phyloP scores from a whole-genome alignment of 2,797 vertebrate genomes.

The Malacoraja senta region DNA sequence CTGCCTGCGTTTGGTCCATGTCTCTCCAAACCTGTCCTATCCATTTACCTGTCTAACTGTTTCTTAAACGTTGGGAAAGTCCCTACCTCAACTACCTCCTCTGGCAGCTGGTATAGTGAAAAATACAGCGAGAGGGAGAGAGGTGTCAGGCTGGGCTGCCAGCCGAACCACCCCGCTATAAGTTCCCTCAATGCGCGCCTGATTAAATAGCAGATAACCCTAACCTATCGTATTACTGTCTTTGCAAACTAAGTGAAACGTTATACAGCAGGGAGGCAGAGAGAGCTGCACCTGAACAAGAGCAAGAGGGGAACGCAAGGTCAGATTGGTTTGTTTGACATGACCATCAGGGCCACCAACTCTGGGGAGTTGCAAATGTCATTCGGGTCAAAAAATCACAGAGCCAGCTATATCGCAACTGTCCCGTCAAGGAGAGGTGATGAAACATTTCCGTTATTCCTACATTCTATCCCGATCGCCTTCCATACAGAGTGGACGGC shows the following conservation, averaged over 20 bases:
- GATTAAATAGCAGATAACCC: background rate
- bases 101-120: no score
- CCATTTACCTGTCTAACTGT: no score
- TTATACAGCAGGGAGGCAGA: background rate
- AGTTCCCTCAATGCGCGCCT: background rate
- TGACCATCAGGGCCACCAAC: background rate
- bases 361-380: background rate
- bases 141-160: background rate
- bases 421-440: background rate
- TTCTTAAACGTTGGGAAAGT: no score
- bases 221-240: background rate
- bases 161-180: background rate
- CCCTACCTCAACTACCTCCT: no score
- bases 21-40: no score
- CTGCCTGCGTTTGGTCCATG: no score
- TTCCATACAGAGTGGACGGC: no score
- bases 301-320: background rate
- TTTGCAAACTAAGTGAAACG: background rate
- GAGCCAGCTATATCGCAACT: background rate
- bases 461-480: no score
- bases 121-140: no score
- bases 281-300: background rate
- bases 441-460: no score
- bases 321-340: background rate
- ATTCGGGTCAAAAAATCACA: background rate